phyloP scores from a whole-genome alignment of 2,797 vertebrate species.

The Tamandua tetradactyla region DNA sequence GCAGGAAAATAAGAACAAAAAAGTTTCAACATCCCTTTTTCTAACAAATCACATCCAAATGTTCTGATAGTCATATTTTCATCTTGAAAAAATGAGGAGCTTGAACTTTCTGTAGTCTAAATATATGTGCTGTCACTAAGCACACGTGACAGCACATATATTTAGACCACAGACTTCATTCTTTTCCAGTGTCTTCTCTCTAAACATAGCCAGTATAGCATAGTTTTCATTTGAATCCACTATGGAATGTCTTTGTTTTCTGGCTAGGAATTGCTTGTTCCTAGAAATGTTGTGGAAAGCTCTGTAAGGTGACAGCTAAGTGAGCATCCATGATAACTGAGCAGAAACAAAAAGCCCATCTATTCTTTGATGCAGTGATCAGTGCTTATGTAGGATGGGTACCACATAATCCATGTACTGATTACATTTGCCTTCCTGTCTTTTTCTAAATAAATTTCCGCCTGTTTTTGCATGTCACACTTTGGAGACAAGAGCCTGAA shows the following conservation, averaged over 20 bases:
- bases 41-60: not conserved
- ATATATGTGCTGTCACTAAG: fast-evolving
- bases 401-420: not conserved
- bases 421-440: not conserved
- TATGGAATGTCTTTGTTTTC: not conserved
- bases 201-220: not conserved
- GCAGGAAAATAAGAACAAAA: not conserved
- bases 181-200: not conserved
- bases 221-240: not conserved
- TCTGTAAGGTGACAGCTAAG: not conserved
- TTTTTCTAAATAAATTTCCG: not conserved
- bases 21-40: not conserved
- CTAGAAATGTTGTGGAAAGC: not conserved
- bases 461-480: not conserved
- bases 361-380: not conserved
- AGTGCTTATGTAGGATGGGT: not conserved
- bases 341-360: not conserved
- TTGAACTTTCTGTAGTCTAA: not conserved
- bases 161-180: too few species aligned
- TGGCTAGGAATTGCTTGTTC: not conserved
- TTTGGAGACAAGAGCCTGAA: not conserved
- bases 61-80: not conserved
- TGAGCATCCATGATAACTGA: not conserved
- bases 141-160: too few species aligned
- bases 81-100: not conserved